Evolutionary conservation across 2,797 vertebrate species (phyloP).

Genomic region (Dryobates pubescens): DNA sequence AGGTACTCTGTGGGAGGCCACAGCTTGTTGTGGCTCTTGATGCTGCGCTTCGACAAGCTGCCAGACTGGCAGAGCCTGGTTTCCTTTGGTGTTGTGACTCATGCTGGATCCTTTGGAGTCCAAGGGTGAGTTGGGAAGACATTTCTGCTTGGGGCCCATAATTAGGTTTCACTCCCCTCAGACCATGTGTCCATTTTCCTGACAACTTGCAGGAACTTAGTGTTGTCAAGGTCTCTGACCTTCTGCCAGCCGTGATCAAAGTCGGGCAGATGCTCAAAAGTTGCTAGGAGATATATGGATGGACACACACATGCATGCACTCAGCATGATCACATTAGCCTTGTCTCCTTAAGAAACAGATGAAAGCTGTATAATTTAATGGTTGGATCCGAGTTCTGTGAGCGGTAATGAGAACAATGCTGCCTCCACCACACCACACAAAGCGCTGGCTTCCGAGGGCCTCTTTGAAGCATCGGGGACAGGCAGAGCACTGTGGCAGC

Average conservation of each 20-base stretch:
- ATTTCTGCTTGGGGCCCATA: neutral
- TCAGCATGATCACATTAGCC: constrained; percentile 24
- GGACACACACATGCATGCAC: neutral
- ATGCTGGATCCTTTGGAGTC: neutral
- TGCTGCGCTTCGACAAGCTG: neutral
- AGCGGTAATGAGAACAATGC: constrained; percentile 51
- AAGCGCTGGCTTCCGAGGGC: constrained; percentile 26
- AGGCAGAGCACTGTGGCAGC: neutral
- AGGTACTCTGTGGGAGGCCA: fast-evolving
- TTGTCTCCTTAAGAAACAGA: constrained; percentile 39
- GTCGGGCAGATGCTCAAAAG: constrained; percentile 9
- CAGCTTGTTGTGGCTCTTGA: fast-evolving
- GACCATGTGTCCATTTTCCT: neutral
- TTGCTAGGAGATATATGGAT: constrained; percentile 4
- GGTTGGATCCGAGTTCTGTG: neutral
- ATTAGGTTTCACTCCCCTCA: neutral
- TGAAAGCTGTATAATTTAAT: constrained; percentile 58
- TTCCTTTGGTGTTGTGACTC: neutral
- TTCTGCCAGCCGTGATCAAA: constrained; percentile 34
- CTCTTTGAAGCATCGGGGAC: constrained; percentile 24
- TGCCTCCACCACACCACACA: constrained; percentile 38
- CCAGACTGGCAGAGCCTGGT: neutral
- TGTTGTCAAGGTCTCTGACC: constrained; percentile 3
- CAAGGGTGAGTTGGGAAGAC: neutral
- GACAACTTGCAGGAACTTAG: neutral